Conservation (phyloP, 2,113 vertebrate species). For the Podarcis raffonei region DNA sequence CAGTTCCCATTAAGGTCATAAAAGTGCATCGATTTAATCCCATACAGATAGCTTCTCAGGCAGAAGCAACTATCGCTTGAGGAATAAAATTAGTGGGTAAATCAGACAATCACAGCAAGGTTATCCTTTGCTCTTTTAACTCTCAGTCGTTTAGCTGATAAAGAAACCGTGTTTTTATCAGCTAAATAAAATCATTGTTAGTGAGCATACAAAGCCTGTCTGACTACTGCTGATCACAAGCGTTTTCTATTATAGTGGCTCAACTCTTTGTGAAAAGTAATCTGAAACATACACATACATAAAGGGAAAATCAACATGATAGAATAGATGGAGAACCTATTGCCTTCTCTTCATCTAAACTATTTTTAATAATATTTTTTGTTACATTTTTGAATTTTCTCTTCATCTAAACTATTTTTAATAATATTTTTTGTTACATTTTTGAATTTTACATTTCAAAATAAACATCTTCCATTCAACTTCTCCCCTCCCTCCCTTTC, state of each 20-base stretch:
- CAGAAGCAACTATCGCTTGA: not conserved
- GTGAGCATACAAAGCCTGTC: slow-evolving; percentile 6
- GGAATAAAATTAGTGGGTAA: slow-evolving; percentile 8
- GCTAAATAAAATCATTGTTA: slow-evolving; percentile 26
- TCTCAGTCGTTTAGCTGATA: slow-evolving; percentile 4
- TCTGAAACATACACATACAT: not conserved
- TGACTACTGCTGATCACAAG: not conserved
- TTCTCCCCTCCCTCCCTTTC: too few relatives aligned
- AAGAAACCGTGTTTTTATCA: not conserved
- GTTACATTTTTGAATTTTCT: too few relatives aligned
- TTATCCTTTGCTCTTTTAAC: not conserved
- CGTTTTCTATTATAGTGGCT: not conserved
- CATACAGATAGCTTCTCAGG: not conserved
- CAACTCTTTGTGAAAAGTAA: not conserved
- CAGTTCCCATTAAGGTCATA: not conserved
- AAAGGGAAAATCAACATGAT: not conserved
- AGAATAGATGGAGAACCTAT: not conserved
- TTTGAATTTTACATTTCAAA: too few relatives aligned
- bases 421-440: too few relatives aligned
- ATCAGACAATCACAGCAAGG: not conserved
- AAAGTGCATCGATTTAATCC: not conserved
- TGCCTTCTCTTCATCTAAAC: not conserved
- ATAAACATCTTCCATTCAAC: too few relatives aligned
- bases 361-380: too few relatives aligned
- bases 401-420: not conserved